Percentiles rank a stretch among this genome's conserved stretches.
These are phyloP conservation scores for Scelioninae gen. 1 DNA, from an alignment of 2,888 invertebrate species.

Conservation along the genomic window DNA sequence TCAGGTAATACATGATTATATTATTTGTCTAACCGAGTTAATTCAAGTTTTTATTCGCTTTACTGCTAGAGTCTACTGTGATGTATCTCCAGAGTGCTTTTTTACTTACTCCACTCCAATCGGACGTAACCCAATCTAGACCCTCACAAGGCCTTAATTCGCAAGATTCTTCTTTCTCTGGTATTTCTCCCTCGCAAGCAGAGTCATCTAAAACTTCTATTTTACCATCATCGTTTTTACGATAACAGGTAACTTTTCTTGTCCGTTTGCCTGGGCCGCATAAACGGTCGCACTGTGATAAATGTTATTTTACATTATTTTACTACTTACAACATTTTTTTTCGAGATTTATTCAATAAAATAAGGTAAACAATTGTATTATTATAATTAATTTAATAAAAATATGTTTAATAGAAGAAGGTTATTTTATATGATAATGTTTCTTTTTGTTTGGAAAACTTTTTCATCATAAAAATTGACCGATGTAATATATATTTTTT, in stretches of 20 bases:
- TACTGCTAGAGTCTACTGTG: neutral
- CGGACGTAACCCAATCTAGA: constrained; percentile 94
- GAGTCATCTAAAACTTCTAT: constrained; percentile 88
- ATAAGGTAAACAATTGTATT: too few species aligned
- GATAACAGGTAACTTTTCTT: constrained; percentile 92
- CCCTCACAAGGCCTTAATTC: constrained; percentile 93
- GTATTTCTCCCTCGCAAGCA: constrained; percentile 89
- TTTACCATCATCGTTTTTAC: constrained; percentile 86
- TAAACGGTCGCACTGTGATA: constrained; percentile 91
- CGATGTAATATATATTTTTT: too few species aligned
- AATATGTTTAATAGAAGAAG: too few species aligned
- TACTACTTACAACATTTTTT: too few species aligned
- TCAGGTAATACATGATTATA: neutral
- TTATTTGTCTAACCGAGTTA: neutral
- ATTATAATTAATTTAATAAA: too few species aligned
- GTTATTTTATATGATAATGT: too few species aligned
- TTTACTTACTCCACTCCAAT: constrained; percentile 93
- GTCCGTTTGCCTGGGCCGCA: constrained; percentile 95
- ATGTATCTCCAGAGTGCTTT: neutral
- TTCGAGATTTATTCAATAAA: too few species aligned
- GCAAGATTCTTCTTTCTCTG: constrained; percentile 89
- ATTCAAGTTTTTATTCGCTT: neutral
- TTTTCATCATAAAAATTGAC: too few species aligned
- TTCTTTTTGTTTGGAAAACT: too few species aligned
- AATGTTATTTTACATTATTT: neutral